Base-by-base conservation (phyloP, 2,888 invertebrate genomes). In the Polydrusus tereticollis region DNA sequence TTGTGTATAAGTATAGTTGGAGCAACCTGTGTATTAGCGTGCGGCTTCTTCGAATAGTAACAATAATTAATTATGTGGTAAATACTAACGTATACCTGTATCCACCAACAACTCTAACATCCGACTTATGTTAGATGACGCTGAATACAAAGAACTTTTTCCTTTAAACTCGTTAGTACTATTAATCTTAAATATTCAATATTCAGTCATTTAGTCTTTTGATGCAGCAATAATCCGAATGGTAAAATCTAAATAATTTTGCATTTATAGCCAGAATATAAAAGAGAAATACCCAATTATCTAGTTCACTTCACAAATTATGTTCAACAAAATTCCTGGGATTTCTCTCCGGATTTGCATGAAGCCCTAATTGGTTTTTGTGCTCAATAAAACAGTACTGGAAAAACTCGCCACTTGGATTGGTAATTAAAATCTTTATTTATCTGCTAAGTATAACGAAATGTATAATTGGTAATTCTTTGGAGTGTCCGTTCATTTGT, bases 231-330 rank as follows among this genome's bases (percentile, higher is more conserved):
- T 65, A 60, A 36, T 52, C 59, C 59, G 18, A 36, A 21, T 21
- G 26, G 20, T 52, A 36, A 64, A 68, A 52, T 47, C 52, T 45
- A 18, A 63, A 57, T 45, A 63, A 36, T 21, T 63, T 36, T 62
- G 29, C 62, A 63, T 69, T 62, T 63, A 62, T 63, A 55, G 57
- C 63, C 20, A 33, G 57, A 55, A 41, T 55, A 69, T 43, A 45
- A 69, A 63, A 41, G 57, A 55, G 52, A 69, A 69, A 69, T 69
- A 69, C 52, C 69, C 69, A 69, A 69, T 69, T 69, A 69, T 63
- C 62, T 68, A 36, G 62, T 57, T 63, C 63, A 63, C 62, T 62
- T 57, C 57, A 16, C 69, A 69, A 69, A 63, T 69, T 69, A 69
- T 41, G 52, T 36, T 62, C 41, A 26, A n/a, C 55, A 29, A 57